These are phyloP conservation scores for Pelobates fuscus DNA, from an alignment of 2,113 vertebrate species.

Conservation along the genomic window DNA sequence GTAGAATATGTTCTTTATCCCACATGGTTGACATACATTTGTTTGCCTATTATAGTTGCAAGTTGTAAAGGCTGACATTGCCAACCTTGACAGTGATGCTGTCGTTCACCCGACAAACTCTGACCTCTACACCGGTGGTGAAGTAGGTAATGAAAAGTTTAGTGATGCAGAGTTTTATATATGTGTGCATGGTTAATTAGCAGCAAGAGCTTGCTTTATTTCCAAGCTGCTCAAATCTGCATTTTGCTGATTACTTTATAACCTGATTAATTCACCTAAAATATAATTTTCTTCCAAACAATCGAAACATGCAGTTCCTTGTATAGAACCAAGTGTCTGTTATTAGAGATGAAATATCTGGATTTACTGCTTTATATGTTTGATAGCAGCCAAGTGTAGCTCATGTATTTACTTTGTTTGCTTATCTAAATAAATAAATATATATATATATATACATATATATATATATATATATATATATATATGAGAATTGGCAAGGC, in stretches of 20 bases:
- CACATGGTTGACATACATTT: conserved; percentile 86
- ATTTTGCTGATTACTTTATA: conserved; percentile 72
- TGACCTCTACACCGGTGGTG: conserved; percentile 96
- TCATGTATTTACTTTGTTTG: too few relatives aligned
- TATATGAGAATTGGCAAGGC: too few relatives aligned
- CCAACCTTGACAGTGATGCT: conserved; percentile 97
- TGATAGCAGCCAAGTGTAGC: too few relatives aligned
- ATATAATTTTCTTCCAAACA: too few relatives aligned
- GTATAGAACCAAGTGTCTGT: too few relatives aligned
- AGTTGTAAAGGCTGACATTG: conserved; percentile 99
- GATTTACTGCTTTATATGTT: too few relatives aligned
- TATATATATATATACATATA: too few relatives aligned
- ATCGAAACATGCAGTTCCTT: too few relatives aligned
- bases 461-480: too few relatives aligned
- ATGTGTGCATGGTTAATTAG: conserved; percentile 74
- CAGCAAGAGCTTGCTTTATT: conserved; percentile 71
- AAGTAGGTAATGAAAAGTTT: conserved; percentile 97
- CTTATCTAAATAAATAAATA: too few relatives aligned
- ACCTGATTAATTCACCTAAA: not conserved
- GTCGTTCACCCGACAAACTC: conserved; percentile 99
- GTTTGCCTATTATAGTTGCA: conserved; percentile 98
- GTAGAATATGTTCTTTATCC: conserved; percentile 78
- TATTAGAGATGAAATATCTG: too few relatives aligned
- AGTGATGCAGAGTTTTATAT: conserved; percentile 78
- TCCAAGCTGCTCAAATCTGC: conserved; percentile 72